Base-by-base conservation (phyloP, 1,140 invertebrate species). In the Hyphantria cunea region DNA sequence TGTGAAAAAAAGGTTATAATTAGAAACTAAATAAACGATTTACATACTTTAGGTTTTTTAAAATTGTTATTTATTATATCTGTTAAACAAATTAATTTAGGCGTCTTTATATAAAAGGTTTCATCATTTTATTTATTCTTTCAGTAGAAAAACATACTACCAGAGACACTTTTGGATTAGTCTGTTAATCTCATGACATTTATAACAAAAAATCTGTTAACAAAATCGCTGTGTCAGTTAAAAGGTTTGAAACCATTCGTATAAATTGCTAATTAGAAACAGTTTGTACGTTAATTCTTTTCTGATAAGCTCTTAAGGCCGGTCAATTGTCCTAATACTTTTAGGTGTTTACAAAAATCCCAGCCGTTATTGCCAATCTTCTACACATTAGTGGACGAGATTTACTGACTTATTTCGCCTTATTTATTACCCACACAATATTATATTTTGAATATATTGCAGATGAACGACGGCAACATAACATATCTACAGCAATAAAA, bases 291-390 rank as follows among this genome's bases (percentile, higher is more conserved):
- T n/a, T 55, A 55, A 33, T 54, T 47, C 42, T 12, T 13, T 31
- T 45, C 12, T 45, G 42, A 55, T 55, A 55, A 55, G 37, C 41
- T 32, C 12, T 31, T 15, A 32, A 45, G 12, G 17, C 17, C 53
- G 53, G 53, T 55, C 53, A 55, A 55, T 55, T 45, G 45, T 41
- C 50, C 53, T 55, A 42, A 47, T 55, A 41, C 53, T 45, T 55
- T 55, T 55, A 55, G 41, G 53, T 55, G 53, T 55, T 55, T 33
- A 33, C 45, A 25, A 42, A 55, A 45, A 45, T 33, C 53, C 45
- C 25, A 47, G 31, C 53, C 41, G 39, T 55, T 55, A 55, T 45
- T 31, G 42, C 53, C 45, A 47, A 55, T 41, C 33, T 12, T 45
- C 41, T 45, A 14, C 41, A 33, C 53, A 55, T 55, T 55, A 55